A percentile compares a stretch with the other conserved stretches of the same genome.
Conservation (phyloP, 2,888 invertebrate species). For the Microplitis manilae region DNA sequence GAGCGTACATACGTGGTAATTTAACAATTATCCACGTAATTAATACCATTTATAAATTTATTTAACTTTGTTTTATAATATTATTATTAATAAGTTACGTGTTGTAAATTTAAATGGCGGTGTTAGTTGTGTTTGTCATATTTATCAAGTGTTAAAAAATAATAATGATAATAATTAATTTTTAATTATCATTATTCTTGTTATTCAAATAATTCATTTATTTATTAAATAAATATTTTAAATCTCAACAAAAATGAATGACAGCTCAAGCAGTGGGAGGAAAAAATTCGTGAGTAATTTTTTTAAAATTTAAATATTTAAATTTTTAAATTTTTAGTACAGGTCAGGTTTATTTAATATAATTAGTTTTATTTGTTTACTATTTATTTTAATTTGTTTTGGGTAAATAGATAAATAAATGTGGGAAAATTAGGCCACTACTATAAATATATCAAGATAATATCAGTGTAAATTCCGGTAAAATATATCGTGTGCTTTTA, state of each 20-base stretch:
- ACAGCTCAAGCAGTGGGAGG: no score
- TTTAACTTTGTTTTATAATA: not conserved
- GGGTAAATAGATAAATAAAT: not conserved
- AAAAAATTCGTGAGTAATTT: no score
- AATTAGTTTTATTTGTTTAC: not conserved
- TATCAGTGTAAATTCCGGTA: slow-evolving; percentile 11
- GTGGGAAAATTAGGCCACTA: not conserved
- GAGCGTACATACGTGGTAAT: slow-evolving; percentile 63
- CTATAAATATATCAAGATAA: slow-evolving; percentile 19
- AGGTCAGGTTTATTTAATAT: no score
- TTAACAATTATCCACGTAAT: slow-evolving; percentile 60
- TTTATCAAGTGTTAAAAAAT: not conserved
- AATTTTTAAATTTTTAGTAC: no score
- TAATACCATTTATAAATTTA: slow-evolving; percentile 27
- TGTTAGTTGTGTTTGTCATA: not conserved
- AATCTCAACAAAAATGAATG: no score
- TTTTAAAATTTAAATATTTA: no score
- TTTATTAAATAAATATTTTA: no score
- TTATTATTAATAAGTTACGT: not conserved
- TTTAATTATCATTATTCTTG: not conserved
- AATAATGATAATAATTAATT: not conserved
- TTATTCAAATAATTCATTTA: not conserved
- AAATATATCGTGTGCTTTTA: slow-evolving; percentile 9
- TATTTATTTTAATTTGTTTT: not conserved
- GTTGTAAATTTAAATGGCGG: not conserved